phyloP scores from a whole-genome alignment of 2,888 invertebrate genomes.

The Ditylenchus weischeri region DNA sequence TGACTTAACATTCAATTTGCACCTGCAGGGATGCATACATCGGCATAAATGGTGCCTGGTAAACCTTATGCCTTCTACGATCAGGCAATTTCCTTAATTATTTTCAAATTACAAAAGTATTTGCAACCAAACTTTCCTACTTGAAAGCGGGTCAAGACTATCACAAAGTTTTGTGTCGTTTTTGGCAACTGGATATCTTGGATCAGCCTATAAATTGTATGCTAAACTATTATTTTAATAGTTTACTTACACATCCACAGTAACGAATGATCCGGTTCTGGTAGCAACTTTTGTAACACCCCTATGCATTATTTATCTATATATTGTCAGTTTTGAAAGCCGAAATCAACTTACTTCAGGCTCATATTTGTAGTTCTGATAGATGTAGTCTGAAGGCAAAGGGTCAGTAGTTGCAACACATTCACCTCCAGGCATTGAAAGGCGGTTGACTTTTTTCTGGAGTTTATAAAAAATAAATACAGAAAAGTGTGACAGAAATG shows the following conservation, averaged over 20 bases:
- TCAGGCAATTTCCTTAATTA: conserved; percentile 44
- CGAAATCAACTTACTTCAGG: conserved; percentile 43
- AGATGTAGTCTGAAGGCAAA: conserved; percentile 45
- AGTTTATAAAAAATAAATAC: not conserved
- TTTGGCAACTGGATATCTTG: conserved; percentile 41
- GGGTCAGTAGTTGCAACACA: conserved; percentile 37
- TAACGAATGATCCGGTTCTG: conserved; percentile 46
- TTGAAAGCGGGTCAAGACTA: conserved; percentile 33
- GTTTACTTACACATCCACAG: conserved; percentile 56
- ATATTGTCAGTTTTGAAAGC: not conserved
- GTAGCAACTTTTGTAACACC: conserved; percentile 56
- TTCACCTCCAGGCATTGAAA: conserved; percentile 41
- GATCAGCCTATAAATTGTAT: not conserved
- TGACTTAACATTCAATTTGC: not conserved
- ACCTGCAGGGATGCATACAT: conserved; percentile 45
- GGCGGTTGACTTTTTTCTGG: conserved; percentile 44
- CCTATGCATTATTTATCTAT: conserved; percentile 31
- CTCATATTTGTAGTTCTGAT: conserved; percentile 53
- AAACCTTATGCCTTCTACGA: conserved; percentile 37
- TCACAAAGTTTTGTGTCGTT: conserved; percentile 40
- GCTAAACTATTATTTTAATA: not conserved
- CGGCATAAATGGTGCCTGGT: conserved; percentile 37
- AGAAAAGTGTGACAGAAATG: not conserved
- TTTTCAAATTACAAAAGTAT: too few species aligned
- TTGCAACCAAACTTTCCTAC: conserved; percentile 13